Conservation (phyloP, 1,140 invertebrate genomes). For the Temnothorax curvispinosus region DNA sequence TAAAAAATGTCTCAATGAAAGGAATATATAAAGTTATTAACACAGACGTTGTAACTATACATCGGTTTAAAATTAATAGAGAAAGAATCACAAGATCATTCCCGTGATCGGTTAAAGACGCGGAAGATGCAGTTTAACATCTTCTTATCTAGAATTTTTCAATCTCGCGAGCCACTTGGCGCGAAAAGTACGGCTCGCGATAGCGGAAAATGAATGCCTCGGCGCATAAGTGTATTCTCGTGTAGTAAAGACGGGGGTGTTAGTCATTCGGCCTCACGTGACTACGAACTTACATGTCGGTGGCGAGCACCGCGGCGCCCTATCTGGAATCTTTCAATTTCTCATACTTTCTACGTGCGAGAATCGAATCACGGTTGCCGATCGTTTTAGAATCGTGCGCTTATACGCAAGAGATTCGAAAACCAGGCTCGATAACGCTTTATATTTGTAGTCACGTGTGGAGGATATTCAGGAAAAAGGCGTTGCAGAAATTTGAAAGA, state of each 20-base stretch:
- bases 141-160: conserved; percentile 80
- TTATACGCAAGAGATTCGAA: conserved; percentile 48
- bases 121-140: conserved; percentile 72
- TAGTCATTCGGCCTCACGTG: conserved; percentile 81
- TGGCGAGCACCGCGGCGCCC: conserved; percentile 48
- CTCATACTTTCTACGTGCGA: conserved; percentile 75
- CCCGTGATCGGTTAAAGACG: background rate
- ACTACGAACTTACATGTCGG: conserved; percentile 69
- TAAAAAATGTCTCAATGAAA: background rate
- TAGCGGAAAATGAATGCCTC: conserved; percentile 82
- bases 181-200: conserved; percentile 75
- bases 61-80: background rate
- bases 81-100: background rate
- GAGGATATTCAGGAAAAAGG: background rate
- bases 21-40: background rate
- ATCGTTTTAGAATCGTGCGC: conserved; percentile 19
- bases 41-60: background rate
- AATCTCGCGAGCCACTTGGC: conserved; percentile 75
- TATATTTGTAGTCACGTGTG: conserved; percentile 35
- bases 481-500: background rate
- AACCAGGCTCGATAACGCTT: conserved; percentile 43
- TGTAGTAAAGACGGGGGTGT: conserved; percentile 77
- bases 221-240: conserved; percentile 81
- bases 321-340: conserved; percentile 84
- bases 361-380: conserved; percentile 60